Conservation (phyloP, 1,140 invertebrate species). For the Drosophila seguyi region DNA sequence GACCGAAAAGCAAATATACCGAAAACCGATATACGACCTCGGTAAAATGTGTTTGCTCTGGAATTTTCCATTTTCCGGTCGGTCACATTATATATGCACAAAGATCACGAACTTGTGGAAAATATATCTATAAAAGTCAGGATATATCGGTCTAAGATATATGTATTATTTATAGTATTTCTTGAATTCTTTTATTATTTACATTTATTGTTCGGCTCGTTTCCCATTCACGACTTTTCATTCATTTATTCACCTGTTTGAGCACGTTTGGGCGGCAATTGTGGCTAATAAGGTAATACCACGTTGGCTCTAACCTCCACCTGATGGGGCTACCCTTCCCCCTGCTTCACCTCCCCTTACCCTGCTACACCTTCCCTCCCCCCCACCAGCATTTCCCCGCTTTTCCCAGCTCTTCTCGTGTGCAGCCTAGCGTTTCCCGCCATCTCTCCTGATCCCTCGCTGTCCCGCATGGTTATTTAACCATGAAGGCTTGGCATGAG, state of each 20-base stretch:
- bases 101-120: slow-evolving; percentile 13
- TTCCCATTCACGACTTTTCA: slow-evolving; percentile 11
- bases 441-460: not conserved
- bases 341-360: too few species aligned
- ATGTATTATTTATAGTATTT: not conserved
- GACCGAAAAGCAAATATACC: slow-evolving; percentile 4
- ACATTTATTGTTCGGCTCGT: not conserved
- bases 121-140: not conserved
- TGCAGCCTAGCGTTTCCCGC: slow-evolving; percentile 62
- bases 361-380: too few species aligned
- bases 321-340: not conserved
- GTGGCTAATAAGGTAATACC: slow-evolving; percentile 41
- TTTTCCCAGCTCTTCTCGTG: slow-evolving; percentile 14
- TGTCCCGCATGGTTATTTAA: slow-evolving; percentile 61
- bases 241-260: slow-evolving; percentile 48
- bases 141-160: not conserved
- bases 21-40: slow-evolving; percentile 34
- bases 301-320: slow-evolving; percentile 30
- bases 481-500: slow-evolving; percentile 45
- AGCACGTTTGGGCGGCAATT: slow-evolving; percentile 21
- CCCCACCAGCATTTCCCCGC: not conserved
- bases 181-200: slow-evolving; percentile 2
- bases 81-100: not conserved
- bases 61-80: slow-evolving; percentile 34
- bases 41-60: slow-evolving; percentile 23